These are phyloP conservation scores for Pyrrhopygopsis socrates DNA, from an alignment of 2,888 invertebrate species.

Conservation along the genomic window DNA sequence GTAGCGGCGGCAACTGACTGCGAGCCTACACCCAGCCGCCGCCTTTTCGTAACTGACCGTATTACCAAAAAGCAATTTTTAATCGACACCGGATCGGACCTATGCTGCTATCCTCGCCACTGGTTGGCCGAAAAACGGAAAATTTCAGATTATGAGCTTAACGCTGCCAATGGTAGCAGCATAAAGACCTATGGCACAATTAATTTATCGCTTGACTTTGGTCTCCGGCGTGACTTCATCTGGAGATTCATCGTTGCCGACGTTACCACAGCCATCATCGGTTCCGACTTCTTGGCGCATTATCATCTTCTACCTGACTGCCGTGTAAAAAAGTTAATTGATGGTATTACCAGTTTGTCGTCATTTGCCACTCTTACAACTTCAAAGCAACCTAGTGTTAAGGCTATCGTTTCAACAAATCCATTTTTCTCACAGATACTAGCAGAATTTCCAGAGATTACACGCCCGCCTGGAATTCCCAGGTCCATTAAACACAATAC, in stretches of 20 bases:
- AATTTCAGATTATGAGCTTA: constrained; percentile 56
- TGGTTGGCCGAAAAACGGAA: background rate
- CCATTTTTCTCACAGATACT: constrained; percentile 22
- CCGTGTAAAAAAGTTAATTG: constrained; percentile 23
- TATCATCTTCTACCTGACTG: constrained; percentile 69
- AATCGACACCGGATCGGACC: constrained; percentile 71
- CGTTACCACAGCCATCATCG: constrained; percentile 60
- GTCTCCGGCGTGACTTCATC: constrained; percentile 48
- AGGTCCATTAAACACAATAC: constrained; percentile 55
- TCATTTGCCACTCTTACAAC: background rate
- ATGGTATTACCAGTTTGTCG: constrained; percentile 41
- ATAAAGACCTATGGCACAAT: constrained; percentile 60
- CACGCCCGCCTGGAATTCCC: constrained; percentile 16
- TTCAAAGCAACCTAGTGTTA: background rate
- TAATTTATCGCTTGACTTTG: constrained; percentile 40
- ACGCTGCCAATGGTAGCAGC: constrained; percentile 64
- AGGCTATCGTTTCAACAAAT: background rate
- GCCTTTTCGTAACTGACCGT: constrained; percentile 64
- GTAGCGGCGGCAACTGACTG: constrained; percentile 74
- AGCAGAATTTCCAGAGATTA: constrained; percentile 38
- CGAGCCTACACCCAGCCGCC: constrained; percentile 29
- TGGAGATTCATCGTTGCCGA: constrained; percentile 69
- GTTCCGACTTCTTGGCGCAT: constrained; percentile 59
- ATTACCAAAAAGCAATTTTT: background rate
- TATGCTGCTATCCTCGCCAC: constrained; percentile 48